A percentile compares a stretch with the other conserved stretches of the same genome.
phyloP scores from a whole-genome alignment of 2,888 invertebrate species.

The Aquatica leii region DNA sequence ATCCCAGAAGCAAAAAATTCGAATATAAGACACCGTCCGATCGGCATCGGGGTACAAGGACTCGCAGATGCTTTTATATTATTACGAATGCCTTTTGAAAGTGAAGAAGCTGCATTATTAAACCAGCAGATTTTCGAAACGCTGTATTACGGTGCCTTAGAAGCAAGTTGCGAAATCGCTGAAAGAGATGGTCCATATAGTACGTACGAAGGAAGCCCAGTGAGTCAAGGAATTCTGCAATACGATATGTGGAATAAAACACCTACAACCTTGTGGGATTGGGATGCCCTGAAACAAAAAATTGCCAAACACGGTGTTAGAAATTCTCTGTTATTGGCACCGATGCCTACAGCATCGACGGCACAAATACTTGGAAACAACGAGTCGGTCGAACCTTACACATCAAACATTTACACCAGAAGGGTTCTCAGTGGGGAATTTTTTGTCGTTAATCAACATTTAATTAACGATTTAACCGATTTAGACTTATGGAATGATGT shows the following conservation, averaged over 20 bases:
- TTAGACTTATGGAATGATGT: slow-evolving; percentile 91
- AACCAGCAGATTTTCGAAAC: slow-evolving; percentile 98
- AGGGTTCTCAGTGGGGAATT: slow-evolving; percentile 96
- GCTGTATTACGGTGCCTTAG: slow-evolving; percentile 95
- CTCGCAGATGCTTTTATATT: slow-evolving; percentile 96
- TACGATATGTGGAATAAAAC: slow-evolving; percentile 97
- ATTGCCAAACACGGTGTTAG: slow-evolving; percentile 90
- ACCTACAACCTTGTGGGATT: slow-evolving; percentile 89
- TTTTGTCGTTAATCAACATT: slow-evolving; percentile 95
- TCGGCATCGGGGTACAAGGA: slow-evolving; percentile 96
- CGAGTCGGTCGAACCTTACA: slow-evolving; percentile 98
- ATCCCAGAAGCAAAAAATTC: slow-evolving; percentile 87
- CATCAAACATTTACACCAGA: slow-evolving; percentile 94
- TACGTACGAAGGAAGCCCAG: slow-evolving; percentile 90
- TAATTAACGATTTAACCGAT: slow-evolving; percentile 92
- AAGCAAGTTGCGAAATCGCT: slow-evolving; percentile 95
- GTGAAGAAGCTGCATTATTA: slow-evolving; percentile 81
- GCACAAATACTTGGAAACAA: slow-evolving; percentile 99
- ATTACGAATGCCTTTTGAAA: slow-evolving; percentile 93
- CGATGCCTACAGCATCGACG: slow-evolving; percentile 99
- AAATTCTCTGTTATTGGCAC: slow-evolving; percentile 89
- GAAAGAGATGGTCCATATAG: slow-evolving; percentile 85
- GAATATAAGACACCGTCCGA: slow-evolving; percentile 86
- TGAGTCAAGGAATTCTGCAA: slow-evolving; percentile 94
- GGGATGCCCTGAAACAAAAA: slow-evolving; percentile 81